phyloP scores from a whole-genome alignment of 2,888 invertebrate species.

The Helicoverpa assulta region DNA sequence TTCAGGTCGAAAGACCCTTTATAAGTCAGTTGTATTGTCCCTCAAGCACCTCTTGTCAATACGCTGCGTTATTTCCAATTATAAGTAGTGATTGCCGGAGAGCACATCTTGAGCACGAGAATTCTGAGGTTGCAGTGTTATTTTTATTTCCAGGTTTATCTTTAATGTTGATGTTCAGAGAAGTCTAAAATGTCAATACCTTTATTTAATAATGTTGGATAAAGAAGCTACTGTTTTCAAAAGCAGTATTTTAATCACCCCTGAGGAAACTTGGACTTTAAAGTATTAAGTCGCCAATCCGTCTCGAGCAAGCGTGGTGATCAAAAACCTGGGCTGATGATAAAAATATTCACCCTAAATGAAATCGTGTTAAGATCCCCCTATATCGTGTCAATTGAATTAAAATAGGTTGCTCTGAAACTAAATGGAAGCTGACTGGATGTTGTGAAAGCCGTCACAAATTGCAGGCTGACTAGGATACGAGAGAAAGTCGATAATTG shows the following conservation, averaged over 20 bases:
- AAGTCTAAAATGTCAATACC: no score
- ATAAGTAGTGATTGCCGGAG: not conserved
- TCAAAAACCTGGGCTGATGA: no score
- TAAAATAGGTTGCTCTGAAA: conserved; percentile 48
- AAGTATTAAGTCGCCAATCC: no score
- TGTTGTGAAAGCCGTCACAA: conserved; percentile 14
- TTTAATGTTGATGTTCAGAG: not conserved
- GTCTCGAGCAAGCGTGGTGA: no score
- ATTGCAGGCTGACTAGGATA: not conserved
- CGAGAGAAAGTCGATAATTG: not conserved
- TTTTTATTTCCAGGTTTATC: not conserved
- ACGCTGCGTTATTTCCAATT: not conserved
- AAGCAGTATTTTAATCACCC: no score
- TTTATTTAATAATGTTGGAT: no score
- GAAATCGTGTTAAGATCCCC: conserved; percentile 21
- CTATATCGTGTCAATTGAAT: conserved; percentile 41
- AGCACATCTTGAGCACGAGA: not conserved
- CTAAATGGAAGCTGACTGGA: not conserved
- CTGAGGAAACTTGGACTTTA: no score
- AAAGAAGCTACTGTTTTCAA: no score
- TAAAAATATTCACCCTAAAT: not conserved
- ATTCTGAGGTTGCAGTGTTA: not conserved
- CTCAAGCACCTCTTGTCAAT: not conserved
- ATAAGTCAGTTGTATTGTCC: not conserved
- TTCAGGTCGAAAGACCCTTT: not conserved